Conservation (phyloP, 2,797 vertebrate species). For the Gephyroberyx darwinii region DNA sequence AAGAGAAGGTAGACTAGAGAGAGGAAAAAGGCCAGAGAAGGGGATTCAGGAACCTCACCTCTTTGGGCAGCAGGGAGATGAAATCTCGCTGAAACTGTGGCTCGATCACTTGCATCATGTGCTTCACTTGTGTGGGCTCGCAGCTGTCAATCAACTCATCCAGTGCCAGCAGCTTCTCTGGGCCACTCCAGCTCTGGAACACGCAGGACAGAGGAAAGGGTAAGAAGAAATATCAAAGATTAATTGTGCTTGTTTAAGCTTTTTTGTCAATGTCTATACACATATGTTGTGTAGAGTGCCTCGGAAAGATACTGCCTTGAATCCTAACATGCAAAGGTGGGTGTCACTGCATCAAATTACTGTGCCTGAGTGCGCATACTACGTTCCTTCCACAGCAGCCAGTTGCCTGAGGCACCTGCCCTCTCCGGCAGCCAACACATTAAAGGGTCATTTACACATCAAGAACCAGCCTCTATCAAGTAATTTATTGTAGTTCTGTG, state of each 20-base stretch:
- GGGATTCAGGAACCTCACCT: conserved; percentile 84
- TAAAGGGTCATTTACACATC: conserved; percentile 51
- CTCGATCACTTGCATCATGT: conserved; percentile 99
- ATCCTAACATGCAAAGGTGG: background rate
- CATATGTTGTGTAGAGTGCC: conserved; percentile 21
- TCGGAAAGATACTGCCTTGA: conserved; percentile 35
- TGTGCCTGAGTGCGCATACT: conserved; percentile 34
- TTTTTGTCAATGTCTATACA: conserved; percentile 21
- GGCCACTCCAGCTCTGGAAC: conserved; percentile 97
- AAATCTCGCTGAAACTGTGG: conserved; percentile 99
- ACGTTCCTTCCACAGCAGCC: conserved; percentile 36
- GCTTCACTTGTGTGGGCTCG: conserved; percentile 99
- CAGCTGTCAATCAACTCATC: conserved; percentile 99
- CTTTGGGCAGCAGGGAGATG: conserved; percentile 99
- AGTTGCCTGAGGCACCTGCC: conserved; percentile 51
- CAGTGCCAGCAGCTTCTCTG: conserved; percentile 98
- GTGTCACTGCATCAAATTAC: conserved; percentile 36
- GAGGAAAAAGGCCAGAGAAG: conserved; percentile 6
- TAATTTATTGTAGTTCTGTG: conserved; percentile 27
- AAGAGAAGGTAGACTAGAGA: background rate
- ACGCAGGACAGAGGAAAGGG: conserved; percentile 46
- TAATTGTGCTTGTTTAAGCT: conserved; percentile 15
- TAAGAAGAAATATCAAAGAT: background rate
- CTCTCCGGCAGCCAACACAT: conserved; percentile 44
- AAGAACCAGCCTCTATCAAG: conserved; percentile 40